These are phyloP conservation scores for Microchirus variegatus DNA, from an alignment of 2,797 vertebrate genomes.

Conservation along the genomic window DNA sequence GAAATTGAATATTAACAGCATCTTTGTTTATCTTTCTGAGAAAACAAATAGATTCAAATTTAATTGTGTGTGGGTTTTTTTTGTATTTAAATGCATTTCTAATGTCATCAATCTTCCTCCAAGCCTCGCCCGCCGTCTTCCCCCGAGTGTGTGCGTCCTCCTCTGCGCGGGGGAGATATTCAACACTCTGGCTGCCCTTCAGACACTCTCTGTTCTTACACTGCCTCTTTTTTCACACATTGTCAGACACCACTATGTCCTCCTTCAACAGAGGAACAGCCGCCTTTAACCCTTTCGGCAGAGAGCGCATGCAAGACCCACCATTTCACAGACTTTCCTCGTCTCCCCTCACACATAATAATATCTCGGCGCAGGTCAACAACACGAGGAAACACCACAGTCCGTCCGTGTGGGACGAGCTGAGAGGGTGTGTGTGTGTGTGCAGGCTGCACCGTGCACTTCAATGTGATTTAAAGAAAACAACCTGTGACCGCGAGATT, in stretches of 20 bases:
- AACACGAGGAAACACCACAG: slow-evolving; percentile 6
- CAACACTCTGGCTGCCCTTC: slow-evolving; percentile 60
- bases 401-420: background rate
- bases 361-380: too few relatives aligned
- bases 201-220: slow-evolving; percentile 53
- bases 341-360: too few relatives aligned
- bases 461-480: background rate
- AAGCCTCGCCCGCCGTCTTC: slow-evolving; percentile 29
- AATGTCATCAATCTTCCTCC: slow-evolving; percentile 44
- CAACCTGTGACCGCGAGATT: too few relatives aligned
- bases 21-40: slow-evolving; percentile 9
- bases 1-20: background rate
- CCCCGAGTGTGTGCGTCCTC: slow-evolving; percentile 13
- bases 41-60: slow-evolving; percentile 6
- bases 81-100: slow-evolving; percentile 33
- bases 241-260: slow-evolving; percentile 67
- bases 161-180: slow-evolving; percentile 48
- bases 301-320: slow-evolving; percentile 14
- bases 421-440: background rate
- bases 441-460: background rate
- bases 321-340: slow-evolving; percentile 57
- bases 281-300: slow-evolving; percentile 56
- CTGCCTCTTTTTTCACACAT: slow-evolving; percentile 67
- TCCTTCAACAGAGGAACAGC: slow-evolving; percentile 32
- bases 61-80: background rate